Evolutionary conservation across 2,113 vertebrate species (phyloP), one percentile per base, ranked within the genome.

Genomic region (Neolamprologus hecqui): DNA sequence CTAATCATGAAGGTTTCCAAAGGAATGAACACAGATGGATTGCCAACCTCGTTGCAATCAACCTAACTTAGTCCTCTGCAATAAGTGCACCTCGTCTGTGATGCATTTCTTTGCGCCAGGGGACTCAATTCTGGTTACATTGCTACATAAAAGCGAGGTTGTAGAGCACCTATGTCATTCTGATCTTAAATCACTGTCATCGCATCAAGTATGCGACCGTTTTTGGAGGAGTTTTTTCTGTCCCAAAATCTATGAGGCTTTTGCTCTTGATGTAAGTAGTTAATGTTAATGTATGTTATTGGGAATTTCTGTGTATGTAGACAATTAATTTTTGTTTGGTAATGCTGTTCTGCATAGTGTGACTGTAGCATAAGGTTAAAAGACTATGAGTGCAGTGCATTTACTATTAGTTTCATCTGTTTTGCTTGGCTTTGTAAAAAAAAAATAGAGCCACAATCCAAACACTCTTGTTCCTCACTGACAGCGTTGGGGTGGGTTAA

Each of bases 221-320:
- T 73, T 26, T 42, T 73, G 21, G 8, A 42, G 8, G 65, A 73
- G 26, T 19, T 75, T 47, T 75, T 75, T 31, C 9, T 31, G 42
- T 49, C 42, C 45, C 42, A 42, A 47, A 75, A 73, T 45, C 40
- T 26, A 4, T 45, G 68, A 17, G 13, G 40, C 23, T 45, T 26
- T 73, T 73, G 21, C 14, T 45, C 68, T 73, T 37, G 40, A 37
- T 73, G 5, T 26, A 73, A 73, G 33, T 65, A 65, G 33, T 68
- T 68, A 68, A 68, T 40, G 10, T 40, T 68, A 68, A 40, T 68
- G 19, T 68, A 37, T 68, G 63, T 68, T 68, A 21, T 21, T 68
- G 63, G 63, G 63, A 68, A 68, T 68, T 40, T 40, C 35, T 40
- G n/a, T 68, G n/a, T 23, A 40, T 23, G 35, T 68, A 68, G 63